Percentiles rank a stretch among this genome's conserved stretches.
Evolutionary conservation across 2,888 invertebrate genomes (phyloP).

Genomic region (Andricus curvator): DNA sequence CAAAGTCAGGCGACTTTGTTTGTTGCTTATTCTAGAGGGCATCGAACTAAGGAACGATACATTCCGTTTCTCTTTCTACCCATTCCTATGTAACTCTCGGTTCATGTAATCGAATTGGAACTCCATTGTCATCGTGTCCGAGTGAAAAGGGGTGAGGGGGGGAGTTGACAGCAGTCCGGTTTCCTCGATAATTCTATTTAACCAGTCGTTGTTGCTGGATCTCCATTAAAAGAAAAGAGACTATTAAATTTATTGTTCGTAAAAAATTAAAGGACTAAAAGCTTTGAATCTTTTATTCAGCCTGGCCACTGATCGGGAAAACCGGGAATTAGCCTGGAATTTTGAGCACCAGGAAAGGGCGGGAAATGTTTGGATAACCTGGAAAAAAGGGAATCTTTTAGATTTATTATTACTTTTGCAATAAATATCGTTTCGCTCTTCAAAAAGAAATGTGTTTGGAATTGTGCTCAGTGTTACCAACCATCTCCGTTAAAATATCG

Average conservation of each 20-base stretch:
- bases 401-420: too few species aligned
- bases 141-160: not conserved
- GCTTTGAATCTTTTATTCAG: too few species aligned
- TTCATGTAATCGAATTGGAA: conserved; percentile 34
- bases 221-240: not conserved
- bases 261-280: not conserved
- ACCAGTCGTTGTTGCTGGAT: not conserved
- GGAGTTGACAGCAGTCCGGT: not conserved
- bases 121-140: conserved; percentile 22
- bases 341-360: too few species aligned
- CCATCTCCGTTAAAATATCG: too few species aligned
- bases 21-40: conserved; percentile 30
- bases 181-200: conserved; percentile 32
- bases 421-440: too few species aligned
- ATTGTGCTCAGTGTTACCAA: too few species aligned
- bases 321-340: too few species aligned
- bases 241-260: not conserved
- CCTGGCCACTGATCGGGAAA: too few species aligned
- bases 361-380: too few species aligned
- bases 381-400: too few species aligned
- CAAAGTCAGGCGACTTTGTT: conserved; percentile 16
- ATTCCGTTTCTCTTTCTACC: conserved; percentile 31
- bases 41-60: conserved; percentile 28
- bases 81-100: conserved; percentile 33
- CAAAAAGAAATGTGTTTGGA: too few species aligned